These are phyloP conservation scores for Monomorium pharaonis DNA, from an alignment of 1,140 invertebrate species.

Conservation along the genomic window DNA sequence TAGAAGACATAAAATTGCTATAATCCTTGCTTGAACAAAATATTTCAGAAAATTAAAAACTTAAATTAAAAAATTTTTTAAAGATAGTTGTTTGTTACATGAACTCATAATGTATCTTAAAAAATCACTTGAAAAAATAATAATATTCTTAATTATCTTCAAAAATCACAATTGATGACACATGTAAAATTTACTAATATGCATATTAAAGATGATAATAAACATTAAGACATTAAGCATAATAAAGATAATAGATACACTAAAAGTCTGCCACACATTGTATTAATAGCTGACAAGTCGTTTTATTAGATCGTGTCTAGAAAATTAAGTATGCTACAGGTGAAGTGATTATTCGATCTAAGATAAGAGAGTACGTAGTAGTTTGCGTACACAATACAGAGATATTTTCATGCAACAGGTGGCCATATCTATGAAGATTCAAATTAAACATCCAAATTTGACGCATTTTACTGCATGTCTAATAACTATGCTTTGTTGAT, in stretches of 20 bases:
- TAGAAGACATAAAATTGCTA: not conserved
- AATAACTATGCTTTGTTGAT: not conserved
- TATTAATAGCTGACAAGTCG: not conserved
- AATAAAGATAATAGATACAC: not conserved
- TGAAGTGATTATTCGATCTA: conserved; percentile 12
- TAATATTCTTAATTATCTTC: too few species aligned
- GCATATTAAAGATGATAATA: not conserved
- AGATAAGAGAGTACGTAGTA: conserved; percentile 27
- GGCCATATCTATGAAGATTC: conserved; percentile 56
- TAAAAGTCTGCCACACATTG: not conserved
- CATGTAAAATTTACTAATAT: not conserved
- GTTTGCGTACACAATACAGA: conserved; percentile 56
- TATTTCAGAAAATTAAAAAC: not conserved
- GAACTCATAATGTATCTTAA: too few species aligned
- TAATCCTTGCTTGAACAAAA: not conserved
- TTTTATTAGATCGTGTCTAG: not conserved
- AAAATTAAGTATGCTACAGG: not conserved
- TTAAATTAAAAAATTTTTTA: not conserved
- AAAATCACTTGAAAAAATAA: too few species aligned
- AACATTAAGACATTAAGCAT: not conserved
- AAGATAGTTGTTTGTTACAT: too few species aligned
- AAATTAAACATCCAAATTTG: conserved; percentile 42
- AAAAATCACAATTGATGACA: not conserved
- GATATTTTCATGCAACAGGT: conserved; percentile 71
- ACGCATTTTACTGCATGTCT: not conserved